These are phyloP conservation scores for Matsumurasca onukii DNA, from an alignment of 1,140 invertebrate genomes.

Conservation along the genomic window DNA sequence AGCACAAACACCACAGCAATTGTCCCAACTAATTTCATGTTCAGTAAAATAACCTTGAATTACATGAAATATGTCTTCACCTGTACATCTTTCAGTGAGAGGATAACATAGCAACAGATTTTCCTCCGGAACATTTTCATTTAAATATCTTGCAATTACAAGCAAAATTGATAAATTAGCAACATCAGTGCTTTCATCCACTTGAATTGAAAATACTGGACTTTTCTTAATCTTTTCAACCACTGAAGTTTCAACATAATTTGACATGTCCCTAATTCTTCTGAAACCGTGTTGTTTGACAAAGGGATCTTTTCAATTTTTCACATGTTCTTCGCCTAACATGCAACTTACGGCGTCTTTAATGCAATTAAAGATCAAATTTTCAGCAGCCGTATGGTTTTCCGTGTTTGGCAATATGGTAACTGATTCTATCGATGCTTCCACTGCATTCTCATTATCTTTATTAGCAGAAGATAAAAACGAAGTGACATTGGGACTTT, in stretches of 20 bases:
- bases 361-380: too few species aligned
- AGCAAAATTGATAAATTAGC: conserved; percentile 22
- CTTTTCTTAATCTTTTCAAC: background rate
- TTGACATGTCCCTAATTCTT: conserved; percentile 5
- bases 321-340: background rate
- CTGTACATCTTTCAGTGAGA: conserved; percentile 20
- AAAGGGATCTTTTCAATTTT: conserved; percentile 3
- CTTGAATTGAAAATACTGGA: conserved; percentile 25
- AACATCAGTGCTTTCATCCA: conserved; percentile 30
- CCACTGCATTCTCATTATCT: conserved; percentile 21
- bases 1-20: too few species aligned
- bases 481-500: background rate
- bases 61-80: conserved; percentile 30
- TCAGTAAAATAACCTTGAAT: conserved; percentile 26
- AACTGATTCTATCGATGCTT: conserved; percentile 9
- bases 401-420: background rate
- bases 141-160: conserved; percentile 30
- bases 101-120: conserved; percentile 25
- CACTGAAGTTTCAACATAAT: background rate
- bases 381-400: conserved; percentile 14
- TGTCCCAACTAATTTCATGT: too few species aligned
- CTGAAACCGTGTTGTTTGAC: conserved; percentile 17
- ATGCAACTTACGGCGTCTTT: too few species aligned
- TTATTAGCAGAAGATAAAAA: background rate
- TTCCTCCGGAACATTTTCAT: conserved; percentile 18